Percentiles rank a stretch among this genome's conserved stretches.
These are phyloP conservation scores for Chirona hameri DNA, from an alignment of 2,888 invertebrate genomes.

Conservation along the genomic window DNA sequence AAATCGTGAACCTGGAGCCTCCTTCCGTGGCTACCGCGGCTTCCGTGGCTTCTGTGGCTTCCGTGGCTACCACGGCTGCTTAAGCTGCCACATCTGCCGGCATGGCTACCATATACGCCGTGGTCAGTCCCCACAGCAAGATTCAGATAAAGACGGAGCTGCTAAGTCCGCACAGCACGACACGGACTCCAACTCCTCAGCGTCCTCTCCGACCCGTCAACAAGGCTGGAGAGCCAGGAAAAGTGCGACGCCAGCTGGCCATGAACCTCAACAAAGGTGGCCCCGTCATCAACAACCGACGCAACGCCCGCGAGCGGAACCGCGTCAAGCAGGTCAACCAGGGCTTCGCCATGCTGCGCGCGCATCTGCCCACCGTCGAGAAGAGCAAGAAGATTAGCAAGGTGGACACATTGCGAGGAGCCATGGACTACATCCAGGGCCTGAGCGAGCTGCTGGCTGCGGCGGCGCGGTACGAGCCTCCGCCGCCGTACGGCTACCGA, in stretches of 20 bases:
- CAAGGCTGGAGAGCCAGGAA: conserved; percentile 13
- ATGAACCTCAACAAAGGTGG: conserved; percentile 32
- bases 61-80: neutral
- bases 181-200: conserved; percentile 1
- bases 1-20: neutral
- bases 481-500: neutral
- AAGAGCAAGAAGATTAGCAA: conserved; percentile 46
- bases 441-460: conserved; percentile 63
- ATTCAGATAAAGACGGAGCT: conserved; percentile 10
- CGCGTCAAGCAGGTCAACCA: conserved; percentile 93
- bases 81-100: neutral
- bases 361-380: conserved; percentile 67
- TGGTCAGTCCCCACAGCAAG: conserved; percentile 26
- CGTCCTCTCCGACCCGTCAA: conserved; percentile 23
- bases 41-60: neutral
- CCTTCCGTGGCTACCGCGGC: neutral
- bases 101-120: conserved; percentile 24
- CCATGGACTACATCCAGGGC: conserved; percentile 84
- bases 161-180: neutral
- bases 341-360: conserved; percentile 81
- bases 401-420: conserved; percentile 74
- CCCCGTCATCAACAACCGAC: conserved; percentile 78
- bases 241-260: conserved; percentile 8
- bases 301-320: conserved; percentile 91
- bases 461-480: neutral